A percentile compares a stretch with the other conserved stretches of the same genome.
phyloP scores from a whole-genome alignment of 2,797 vertebrate species.

The Geotria australis region DNA sequence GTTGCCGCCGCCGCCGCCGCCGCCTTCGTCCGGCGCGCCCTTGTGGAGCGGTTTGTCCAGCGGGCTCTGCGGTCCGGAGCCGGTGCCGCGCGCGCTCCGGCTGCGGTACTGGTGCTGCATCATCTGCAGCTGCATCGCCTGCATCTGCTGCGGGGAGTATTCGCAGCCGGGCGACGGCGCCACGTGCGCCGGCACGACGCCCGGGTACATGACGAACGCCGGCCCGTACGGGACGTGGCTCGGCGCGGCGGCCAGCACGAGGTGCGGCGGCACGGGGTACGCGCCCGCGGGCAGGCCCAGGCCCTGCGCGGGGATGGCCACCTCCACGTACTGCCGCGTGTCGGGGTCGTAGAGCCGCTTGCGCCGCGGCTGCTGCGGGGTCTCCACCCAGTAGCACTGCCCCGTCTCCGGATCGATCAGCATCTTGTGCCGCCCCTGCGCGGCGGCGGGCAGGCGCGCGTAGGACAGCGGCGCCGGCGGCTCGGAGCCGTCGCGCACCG shows the following conservation, averaged over 20 bases:
- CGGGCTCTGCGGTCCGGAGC: too few species aligned
- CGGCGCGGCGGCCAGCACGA: background rate
- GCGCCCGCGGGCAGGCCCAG: background rate
- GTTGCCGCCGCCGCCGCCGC: too few species aligned
- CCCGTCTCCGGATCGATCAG: conserved; percentile 66
- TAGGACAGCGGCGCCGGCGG: too few species aligned
- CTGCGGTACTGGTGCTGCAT: too few species aligned
- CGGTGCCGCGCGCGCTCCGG: too few species aligned
- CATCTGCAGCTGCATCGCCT: too few species aligned
- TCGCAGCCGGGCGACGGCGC: too few species aligned
- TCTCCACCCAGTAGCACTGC: conserved; percentile 70
- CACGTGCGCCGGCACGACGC: background rate
- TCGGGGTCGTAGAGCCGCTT: conserved; percentile 68
- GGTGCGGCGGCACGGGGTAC: background rate
- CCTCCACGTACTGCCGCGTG: conserved; percentile 68
- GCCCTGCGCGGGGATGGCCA: conserved; percentile 23
- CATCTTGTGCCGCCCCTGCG: conserved; percentile 45
- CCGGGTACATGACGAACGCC: background rate
- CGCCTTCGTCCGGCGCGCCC: too few species aligned
- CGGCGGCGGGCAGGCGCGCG: background rate
- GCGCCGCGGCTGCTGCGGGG: conserved; percentile 19
- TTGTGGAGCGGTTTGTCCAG: too few species aligned
- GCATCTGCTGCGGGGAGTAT: too few species aligned
- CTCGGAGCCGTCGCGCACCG: too few species aligned
- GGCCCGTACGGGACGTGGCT: background rate